phyloP scores from a whole-genome alignment of 2,797 vertebrate genomes.

The Morelia viridis region DNA sequence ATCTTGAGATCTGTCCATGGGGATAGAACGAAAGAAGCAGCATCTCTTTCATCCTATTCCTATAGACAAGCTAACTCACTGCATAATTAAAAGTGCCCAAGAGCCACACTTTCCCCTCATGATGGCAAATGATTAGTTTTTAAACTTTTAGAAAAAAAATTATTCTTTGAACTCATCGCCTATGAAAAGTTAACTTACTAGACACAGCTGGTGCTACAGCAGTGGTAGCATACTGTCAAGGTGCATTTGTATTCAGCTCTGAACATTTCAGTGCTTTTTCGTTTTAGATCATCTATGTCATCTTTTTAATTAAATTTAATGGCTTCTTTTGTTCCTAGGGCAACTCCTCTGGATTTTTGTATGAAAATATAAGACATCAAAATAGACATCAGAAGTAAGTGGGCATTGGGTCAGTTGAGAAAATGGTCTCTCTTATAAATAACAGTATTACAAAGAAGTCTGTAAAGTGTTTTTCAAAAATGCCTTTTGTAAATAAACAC shows the following conservation, averaged over 20 bases:
- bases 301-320: conserved; percentile 21
- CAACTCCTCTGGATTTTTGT: conserved; percentile 29
- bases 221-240: neutral
- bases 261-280: conserved; percentile 20
- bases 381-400: conserved; percentile 12
- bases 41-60: neutral
- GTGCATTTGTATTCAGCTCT: neutral
- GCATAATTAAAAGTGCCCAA: neutral
- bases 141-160: neutral
- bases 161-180: neutral
- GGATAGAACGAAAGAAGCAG: neutral
- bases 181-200: neutral
- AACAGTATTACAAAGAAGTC: neutral
- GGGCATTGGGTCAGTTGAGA: conserved; percentile 14
- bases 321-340: conserved; percentile 16
- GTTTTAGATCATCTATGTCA: neutral
- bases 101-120: neutral
- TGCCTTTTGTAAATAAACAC: neutral
- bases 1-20: neutral
- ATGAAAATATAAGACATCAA: conserved; percentile 23
- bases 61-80: neutral
- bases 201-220: neutral
- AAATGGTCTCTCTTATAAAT: conserved; percentile 16
- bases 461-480: neutral
- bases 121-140: neutral